These are phyloP conservation scores for Ptychadena robeensis DNA, from an alignment of 2,797 vertebrate genomes.

Conservation along the genomic window DNA sequence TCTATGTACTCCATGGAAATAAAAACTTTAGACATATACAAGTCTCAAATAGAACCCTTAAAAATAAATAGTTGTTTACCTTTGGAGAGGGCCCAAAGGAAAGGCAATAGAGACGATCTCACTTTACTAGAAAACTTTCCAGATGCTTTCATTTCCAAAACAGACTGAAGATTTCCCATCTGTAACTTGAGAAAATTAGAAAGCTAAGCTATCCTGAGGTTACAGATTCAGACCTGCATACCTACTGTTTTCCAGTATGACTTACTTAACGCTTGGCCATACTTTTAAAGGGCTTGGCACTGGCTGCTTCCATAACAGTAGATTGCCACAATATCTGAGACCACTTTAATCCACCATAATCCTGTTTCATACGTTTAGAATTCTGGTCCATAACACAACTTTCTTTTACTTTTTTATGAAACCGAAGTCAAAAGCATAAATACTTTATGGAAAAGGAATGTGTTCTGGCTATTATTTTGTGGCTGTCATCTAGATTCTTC, in stretches of 20 bases:
- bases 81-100: conserved; percentile 42
- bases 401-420: conserved; percentile 3
- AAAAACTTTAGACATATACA: conserved; percentile 26
- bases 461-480: conserved; percentile 5
- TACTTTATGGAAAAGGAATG: conserved; percentile 3
- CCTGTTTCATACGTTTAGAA: conserved; percentile 18
- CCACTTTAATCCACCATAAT: conserved; percentile 21
- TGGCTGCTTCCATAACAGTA: conserved; percentile 45
- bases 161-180: conserved; percentile 51
- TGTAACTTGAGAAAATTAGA: conserved; percentile 57
- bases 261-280: conserved; percentile 39
- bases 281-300: conserved; percentile 26
- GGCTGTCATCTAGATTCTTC: not conserved
- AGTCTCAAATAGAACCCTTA: conserved; percentile 23
- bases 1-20: not conserved
- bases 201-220: conserved; percentile 53
- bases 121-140: conserved; percentile 47
- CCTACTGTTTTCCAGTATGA: conserved; percentile 50
- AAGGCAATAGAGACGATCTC: conserved; percentile 44
- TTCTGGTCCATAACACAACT: not conserved
- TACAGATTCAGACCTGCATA: conserved; percentile 54
- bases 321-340: conserved; percentile 23
- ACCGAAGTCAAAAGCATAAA: not conserved
- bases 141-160: conserved; percentile 58
- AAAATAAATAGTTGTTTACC: conserved; percentile 60